These are phyloP conservation scores for Prorops nasuta DNA, from an alignment of 1,140 invertebrate species.

Conservation along the genomic window DNA sequence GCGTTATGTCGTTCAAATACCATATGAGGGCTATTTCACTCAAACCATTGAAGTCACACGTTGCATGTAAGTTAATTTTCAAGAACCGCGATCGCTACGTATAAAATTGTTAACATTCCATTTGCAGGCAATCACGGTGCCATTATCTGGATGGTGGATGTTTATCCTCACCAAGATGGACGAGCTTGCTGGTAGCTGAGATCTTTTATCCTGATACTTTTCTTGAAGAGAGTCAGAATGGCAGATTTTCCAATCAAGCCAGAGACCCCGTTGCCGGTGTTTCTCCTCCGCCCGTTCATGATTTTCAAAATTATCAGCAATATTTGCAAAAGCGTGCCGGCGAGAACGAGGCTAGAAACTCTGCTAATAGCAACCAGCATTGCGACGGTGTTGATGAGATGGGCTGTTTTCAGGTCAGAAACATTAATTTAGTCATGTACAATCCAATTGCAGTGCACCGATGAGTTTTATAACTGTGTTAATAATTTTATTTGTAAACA, in stretches of 20 bases:
- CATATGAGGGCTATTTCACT: conserved; percentile 91
- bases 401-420: conserved; percentile 81
- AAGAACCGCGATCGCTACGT: neutral
- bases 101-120: too few relatives aligned
- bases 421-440: too few relatives aligned
- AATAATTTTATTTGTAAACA: conserved; percentile 38
- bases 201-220: conserved; percentile 83
- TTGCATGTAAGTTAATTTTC: conserved; percentile 62
- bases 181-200: conserved; percentile 86
- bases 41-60: conserved; percentile 90
- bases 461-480: too few relatives aligned
- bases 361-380: conserved; percentile 61
- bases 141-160: conserved; percentile 89
- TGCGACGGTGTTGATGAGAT: conserved; percentile 84
- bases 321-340: conserved; percentile 72
- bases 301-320: conserved; percentile 75
- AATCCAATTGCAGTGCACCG: too few relatives aligned
- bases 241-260: conserved; percentile 35
- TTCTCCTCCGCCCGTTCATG: conserved; percentile 63
- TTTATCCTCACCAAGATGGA: conserved; percentile 86
- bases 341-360: conserved; percentile 55
- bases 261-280: conserved; percentile 49
- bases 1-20: conserved; percentile 93
- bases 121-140: conserved; percentile 68
- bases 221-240: conserved; percentile 51